phyloP scores from a whole-genome alignment of 2,888 invertebrate genomes.

The Meganola albula region DNA sequence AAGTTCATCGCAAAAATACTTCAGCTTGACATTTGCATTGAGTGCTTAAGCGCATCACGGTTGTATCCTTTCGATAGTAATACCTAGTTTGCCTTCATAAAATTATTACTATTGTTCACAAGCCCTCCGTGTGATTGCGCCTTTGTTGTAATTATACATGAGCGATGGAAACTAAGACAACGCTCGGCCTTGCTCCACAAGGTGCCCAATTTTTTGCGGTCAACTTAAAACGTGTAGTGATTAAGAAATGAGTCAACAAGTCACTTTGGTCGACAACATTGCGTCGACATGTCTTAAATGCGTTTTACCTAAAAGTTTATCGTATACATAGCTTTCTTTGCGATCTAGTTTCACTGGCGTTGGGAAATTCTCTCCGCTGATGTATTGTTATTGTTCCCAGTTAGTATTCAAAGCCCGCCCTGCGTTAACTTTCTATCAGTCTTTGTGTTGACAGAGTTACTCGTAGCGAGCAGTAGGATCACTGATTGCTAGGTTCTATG shows the following conservation, averaged over 20 bases:
- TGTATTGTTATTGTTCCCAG: constrained; percentile 64
- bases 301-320: constrained; percentile 8
- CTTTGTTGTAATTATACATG: constrained; percentile 47
- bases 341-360: constrained; percentile 52
- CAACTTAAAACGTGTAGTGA: constrained; percentile 55
- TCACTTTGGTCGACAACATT: no score
- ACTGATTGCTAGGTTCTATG: no score
- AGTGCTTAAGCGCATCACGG: constrained; percentile 41
- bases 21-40: constrained; percentile 56
- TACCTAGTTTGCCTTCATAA: constrained; percentile 61
- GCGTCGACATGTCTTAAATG: no score
- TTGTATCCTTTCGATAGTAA: constrained; percentile 61
- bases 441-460: constrained; percentile 53
- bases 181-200: constrained; percentile 55
- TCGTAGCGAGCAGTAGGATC: no score
- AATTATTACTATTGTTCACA: constrained; percentile 48
- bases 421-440: constrained; percentile 63
- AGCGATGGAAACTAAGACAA: constrained; percentile 56
- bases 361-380: constrained; percentile 59
- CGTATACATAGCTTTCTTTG: constrained; percentile 49
- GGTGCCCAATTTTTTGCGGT: constrained; percentile 67
- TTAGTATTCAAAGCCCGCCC: constrained; percentile 63
- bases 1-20: constrained; percentile 52
- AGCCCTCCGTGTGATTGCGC: constrained; percentile 30
- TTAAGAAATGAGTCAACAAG: no score